Evolutionary conservation across 2,113 vertebrate genomes (phyloP).

Genomic region (Gopherus flavomarginatus): DNA sequence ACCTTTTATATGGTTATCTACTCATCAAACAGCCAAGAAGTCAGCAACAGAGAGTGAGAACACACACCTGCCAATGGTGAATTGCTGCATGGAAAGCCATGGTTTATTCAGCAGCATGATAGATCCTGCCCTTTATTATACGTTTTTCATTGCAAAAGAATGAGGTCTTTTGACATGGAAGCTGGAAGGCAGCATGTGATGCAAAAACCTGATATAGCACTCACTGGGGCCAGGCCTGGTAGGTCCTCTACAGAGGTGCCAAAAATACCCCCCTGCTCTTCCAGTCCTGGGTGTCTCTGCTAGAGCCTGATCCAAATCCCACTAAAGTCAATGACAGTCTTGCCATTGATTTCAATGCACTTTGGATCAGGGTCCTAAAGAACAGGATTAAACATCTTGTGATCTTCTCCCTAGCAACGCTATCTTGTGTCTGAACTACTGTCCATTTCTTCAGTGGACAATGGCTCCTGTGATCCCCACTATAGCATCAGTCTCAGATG

Average conservation of each 20-base stretch:
- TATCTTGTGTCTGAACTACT: not conserved
- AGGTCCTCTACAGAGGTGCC: not conserved
- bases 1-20: slow-evolving; percentile 49
- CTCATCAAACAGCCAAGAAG: slow-evolving; percentile 43
- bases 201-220: slow-evolving; percentile 7
- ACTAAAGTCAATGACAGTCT: not conserved
- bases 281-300: not conserved
- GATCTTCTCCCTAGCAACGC: not conserved
- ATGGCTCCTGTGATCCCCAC: not conserved
- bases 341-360: not conserved
- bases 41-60: slow-evolving; percentile 51
- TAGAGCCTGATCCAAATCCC: not conserved
- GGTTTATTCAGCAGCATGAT: slow-evolving; percentile 73
- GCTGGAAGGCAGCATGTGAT: slow-evolving; percentile 47
- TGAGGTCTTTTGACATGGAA: slow-evolving; percentile 52
- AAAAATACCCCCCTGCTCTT: not conserved
- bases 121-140: slow-evolving; percentile 70
- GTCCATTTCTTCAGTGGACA: not conserved
- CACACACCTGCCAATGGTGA: slow-evolving; percentile 53
- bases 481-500: not conserved
- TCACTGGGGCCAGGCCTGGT: not conserved
- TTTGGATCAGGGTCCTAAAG: not conserved
- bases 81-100: slow-evolving; percentile 60
- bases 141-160: slow-evolving; percentile 72
- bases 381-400: not conserved